A percentile compares a stretch with the other conserved stretches of the same genome.
Conservation (phyloP, 1,140 invertebrate genomes). For the Trissolcus basalis region DNA sequence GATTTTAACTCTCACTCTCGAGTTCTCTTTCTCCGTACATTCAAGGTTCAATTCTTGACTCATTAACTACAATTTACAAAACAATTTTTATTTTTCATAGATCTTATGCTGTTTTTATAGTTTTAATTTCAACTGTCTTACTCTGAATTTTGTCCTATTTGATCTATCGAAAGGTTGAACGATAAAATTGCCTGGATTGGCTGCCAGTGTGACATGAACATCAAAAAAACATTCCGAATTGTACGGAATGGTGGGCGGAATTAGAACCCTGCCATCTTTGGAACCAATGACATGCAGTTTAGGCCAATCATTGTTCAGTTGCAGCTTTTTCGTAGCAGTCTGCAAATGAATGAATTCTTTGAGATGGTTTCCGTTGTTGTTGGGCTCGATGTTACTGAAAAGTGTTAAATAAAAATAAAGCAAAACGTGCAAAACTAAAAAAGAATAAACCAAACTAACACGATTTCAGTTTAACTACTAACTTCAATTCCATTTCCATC, state of each 20-base stretch:
- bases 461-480: neutral
- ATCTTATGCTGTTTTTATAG: no score
- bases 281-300: slow-evolving; percentile 24
- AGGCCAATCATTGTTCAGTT: slow-evolving; percentile 30
- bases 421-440: neutral
- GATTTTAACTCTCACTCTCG: slow-evolving; percentile 56
- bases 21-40: slow-evolving; percentile 68
- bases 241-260: slow-evolving; percentile 67
- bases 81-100: neutral
- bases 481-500: slow-evolving; percentile 65
- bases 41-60: slow-evolving; percentile 75
- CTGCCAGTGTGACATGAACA: slow-evolving; percentile 78
- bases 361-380: slow-evolving; percentile 12
- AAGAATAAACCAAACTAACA: neutral
- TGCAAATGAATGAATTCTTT: neutral
- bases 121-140: neutral
- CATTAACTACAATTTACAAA: slow-evolving; percentile 67
- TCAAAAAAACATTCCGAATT: slow-evolving; percentile 75
- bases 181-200: slow-evolving; percentile 79
- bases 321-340: slow-evolving; percentile 44
- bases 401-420: slow-evolving; percentile 5
- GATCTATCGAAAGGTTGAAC: slow-evolving; percentile 63
- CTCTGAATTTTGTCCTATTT: slow-evolving; percentile 16
- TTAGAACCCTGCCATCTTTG: slow-evolving; percentile 46
- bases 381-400: slow-evolving; percentile 35